Percentiles rank a stretch among this genome's conserved stretches.
Evolutionary conservation across 1,140 invertebrate genomes (phyloP).

Genomic region (Drosophila burlai): DNA sequence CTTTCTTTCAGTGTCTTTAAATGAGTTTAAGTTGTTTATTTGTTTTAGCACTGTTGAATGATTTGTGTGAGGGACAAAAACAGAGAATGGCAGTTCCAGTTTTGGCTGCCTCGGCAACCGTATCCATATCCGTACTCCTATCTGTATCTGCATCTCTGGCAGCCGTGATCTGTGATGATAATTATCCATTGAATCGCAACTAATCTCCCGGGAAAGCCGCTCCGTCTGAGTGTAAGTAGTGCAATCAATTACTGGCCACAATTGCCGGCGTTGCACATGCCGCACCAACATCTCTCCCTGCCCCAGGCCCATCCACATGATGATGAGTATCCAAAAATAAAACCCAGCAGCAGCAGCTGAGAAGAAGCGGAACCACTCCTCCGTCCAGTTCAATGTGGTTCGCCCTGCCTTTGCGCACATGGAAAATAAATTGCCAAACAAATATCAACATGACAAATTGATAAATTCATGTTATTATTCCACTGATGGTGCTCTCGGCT

Average conservation of each 20-base stretch:
- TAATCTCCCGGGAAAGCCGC: conserved; percentile 40
- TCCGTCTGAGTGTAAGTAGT: conserved; percentile 58
- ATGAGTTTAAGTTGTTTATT: conserved; percentile 64
- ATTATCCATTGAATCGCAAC: conserved; percentile 53
- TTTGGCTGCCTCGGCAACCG: conserved; percentile 3
- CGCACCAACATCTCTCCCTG: conserved; percentile 3
- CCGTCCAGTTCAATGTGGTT: conserved; percentile 29
- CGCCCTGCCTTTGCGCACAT: conserved; percentile 41
- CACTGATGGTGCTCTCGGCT: conserved; percentile 53
- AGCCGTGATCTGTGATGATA: conserved; percentile 52
- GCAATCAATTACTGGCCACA: conserved; percentile 76
- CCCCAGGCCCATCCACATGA: conserved; percentile 4
- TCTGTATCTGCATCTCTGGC: conserved; percentile 29
- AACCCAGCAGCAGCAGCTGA: conserved; percentile 38
- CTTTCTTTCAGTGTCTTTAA: conserved; percentile 40
- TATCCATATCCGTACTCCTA: background rate
- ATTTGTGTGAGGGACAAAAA: conserved; percentile 61
- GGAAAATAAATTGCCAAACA: conserved; percentile 84
- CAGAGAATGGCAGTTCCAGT: conserved; percentile 11
- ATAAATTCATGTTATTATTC: conserved; percentile 84
- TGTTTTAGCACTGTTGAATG: conserved; percentile 57
- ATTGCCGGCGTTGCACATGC: conserved; percentile 57
- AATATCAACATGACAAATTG: conserved; percentile 84
- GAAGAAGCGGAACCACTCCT: conserved; percentile 48
- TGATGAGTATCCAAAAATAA: conserved; percentile 62